Conservation (phyloP, 2,113 vertebrate species). For the Gobio gobio region DNA sequence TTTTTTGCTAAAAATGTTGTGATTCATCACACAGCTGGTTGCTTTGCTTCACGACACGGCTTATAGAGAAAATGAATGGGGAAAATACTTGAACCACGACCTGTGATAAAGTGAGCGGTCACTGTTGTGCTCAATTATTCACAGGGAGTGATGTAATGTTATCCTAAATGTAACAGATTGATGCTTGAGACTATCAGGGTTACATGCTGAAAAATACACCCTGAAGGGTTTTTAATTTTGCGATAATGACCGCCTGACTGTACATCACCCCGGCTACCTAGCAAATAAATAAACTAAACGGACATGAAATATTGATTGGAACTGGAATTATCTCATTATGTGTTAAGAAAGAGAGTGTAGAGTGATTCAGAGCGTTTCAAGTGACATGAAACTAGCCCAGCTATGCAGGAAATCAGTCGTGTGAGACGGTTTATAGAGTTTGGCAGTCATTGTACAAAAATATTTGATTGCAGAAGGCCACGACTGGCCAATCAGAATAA, state of each 20-base stretch:
- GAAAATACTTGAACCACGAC: not conserved
- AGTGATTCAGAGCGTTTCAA: not conserved
- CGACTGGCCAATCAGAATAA: not conserved
- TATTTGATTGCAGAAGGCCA: not conserved
- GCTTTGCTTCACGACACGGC: not conserved
- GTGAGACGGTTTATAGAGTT: not conserved
- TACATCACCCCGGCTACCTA: not conserved
- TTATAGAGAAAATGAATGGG: not conserved
- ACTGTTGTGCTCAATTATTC: constrained; percentile 2
- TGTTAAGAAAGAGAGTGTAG: not conserved
- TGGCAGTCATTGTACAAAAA: not conserved
- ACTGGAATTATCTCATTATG: constrained; percentile 9
- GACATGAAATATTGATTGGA: constrained; percentile 14
- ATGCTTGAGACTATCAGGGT: constrained; percentile 15
- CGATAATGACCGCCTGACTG: not conserved
- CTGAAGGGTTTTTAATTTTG: constrained; percentile 1
- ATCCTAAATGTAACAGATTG: constrained; percentile 10
- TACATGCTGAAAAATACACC: constrained; percentile 7
- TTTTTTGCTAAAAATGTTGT: not conserved
- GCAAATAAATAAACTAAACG: constrained; percentile 17
- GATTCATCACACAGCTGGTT: constrained; percentile 12
- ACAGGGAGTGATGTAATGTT: constrained; percentile 20
- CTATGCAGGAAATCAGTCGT: not conserved
- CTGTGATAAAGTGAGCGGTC: not conserved
- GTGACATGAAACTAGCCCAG: not conserved